Base-by-base conservation (phyloP, 2,113 vertebrate genomes). In the Columba livia region DNA sequence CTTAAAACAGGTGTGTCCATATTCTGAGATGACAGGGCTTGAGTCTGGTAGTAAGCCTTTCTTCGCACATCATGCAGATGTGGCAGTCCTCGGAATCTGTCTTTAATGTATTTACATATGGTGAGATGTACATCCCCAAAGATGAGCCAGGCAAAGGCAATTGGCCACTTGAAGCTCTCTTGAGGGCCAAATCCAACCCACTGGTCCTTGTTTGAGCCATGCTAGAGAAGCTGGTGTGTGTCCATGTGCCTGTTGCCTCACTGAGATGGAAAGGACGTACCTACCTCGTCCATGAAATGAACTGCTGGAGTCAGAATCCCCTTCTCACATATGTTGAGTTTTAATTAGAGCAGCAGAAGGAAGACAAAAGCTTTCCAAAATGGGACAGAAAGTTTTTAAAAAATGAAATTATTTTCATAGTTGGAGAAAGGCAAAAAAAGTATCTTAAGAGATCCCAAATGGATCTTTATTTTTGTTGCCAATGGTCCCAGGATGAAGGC, bases 141-240 rank as follows among this genome's bases (percentile, higher is more conserved):
- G 8, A 42, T 8, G 26, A 85, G 20, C 4, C 60, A 66, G 47
- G 32, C 14, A 70, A 79, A 91, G 73, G 42, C 26, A 65, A 31
- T 1, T 62, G 57, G 34, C 16, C 23, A 47, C 38, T 38, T 32
- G 18, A 5, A 73, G 38, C 10, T 79, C 44, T 74, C 11, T 57
- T 83, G 40, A 61, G 60, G 24, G 51, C 4, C 64, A 70, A 77
- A 66, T 50, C 28, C 40, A 80, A 28, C 31, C 26, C 54, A 24
- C 4, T 0, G 1, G 50, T 56, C 47, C 24, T 58, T 2, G 3
- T 36, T 0, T 65, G 71, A 73, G 31, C 54, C 23, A 15, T 64
- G 47, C 47, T 73, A 56, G 21, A 70, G 72, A 65, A 92, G 36
- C 10, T 79, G 21, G 6, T 61, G 15, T 54, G 71, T 24, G 23